Evolutionary conservation across 1,140 invertebrate genomes (phyloP), one percentile per base, ranked within the genome.

Genomic region (Drosophila repleta): DNA sequence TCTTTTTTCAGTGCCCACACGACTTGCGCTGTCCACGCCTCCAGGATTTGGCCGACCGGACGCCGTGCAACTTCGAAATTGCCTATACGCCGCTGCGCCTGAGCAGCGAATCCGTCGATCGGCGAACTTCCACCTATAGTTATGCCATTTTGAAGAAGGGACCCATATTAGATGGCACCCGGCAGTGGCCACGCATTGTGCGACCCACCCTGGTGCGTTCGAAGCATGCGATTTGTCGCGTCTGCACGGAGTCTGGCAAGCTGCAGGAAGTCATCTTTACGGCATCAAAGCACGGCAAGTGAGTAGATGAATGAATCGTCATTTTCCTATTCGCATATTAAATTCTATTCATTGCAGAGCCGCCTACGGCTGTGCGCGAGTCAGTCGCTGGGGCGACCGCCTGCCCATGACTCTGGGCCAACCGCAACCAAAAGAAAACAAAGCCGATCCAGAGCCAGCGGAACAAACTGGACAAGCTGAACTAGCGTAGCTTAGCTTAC

Each of bases 81-180:
- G 77, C 92, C 10, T 97, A 95, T 91, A 90, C 92, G 41, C 92
- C 93, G 1, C 80, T 96, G 61, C 92, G 92, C 24, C 92, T 95
- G 66, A 89, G 73, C 35, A 90, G 78, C 35, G 72, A 82, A 1
- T 92, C 92, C 52, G 66, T 80, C 3, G 85, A 93, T 70, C 66
- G 92, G 0, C 79, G 84, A 29, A 92, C 89, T 13, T 95, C 96
- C 74, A 62, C 93, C 18, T 97, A 94, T 91, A 95, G 94, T 6
- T 97, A 97, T 91, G 92, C 97, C 0, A 94, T 98, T 46, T 90
- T 98, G 17, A 95, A 94, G 88, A 97, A 96, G 94, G 96, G 96
- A 92, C 90, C 80, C 1, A 92, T 94, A 77, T 76, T 92, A 13
- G 85, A 91, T 51, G 35, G 90, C 18, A 92, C 93, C 53, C 77